These are phyloP conservation scores for Bujurquina vittata DNA, from an alignment of 2,113 vertebrate genomes.

Conservation along the genomic window DNA sequence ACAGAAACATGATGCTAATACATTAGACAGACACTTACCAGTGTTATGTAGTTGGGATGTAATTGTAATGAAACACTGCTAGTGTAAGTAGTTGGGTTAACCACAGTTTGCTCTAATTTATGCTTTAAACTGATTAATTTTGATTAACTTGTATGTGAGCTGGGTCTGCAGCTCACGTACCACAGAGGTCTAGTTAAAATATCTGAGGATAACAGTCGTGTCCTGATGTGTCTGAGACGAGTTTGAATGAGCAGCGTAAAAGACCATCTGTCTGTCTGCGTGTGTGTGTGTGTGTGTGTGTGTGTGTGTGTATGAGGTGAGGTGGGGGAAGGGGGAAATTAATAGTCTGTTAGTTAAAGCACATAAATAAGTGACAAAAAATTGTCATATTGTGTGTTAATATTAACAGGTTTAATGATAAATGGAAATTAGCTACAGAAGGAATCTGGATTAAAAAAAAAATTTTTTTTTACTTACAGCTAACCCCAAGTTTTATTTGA, in stretches of 20 bases:
- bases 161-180: background rate
- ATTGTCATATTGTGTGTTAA: background rate
- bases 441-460: background rate
- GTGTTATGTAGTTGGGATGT: background rate
- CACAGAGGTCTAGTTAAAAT: background rate
- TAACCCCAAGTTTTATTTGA: background rate
- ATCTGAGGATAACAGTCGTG: background rate
- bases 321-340: background rate
- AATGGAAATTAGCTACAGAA: background rate
- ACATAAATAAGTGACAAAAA: background rate
- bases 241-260: conserved; percentile 28
- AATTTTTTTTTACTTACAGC: background rate
- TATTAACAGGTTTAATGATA: background rate
- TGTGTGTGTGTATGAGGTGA: background rate
- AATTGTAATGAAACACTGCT: background rate
- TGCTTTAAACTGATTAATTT: background rate
- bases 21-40: background rate
- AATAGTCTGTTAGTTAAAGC: background rate
- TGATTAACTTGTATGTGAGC: background rate
- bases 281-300: conserved; percentile 1
- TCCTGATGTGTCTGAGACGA: conserved; percentile 6
- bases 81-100: background rate
- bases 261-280: conserved; percentile 49
- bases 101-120: background rate
- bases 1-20: background rate